phyloP scores from a whole-genome alignment of 2,797 vertebrate genomes.

The Artibeus lituratus region DNA sequence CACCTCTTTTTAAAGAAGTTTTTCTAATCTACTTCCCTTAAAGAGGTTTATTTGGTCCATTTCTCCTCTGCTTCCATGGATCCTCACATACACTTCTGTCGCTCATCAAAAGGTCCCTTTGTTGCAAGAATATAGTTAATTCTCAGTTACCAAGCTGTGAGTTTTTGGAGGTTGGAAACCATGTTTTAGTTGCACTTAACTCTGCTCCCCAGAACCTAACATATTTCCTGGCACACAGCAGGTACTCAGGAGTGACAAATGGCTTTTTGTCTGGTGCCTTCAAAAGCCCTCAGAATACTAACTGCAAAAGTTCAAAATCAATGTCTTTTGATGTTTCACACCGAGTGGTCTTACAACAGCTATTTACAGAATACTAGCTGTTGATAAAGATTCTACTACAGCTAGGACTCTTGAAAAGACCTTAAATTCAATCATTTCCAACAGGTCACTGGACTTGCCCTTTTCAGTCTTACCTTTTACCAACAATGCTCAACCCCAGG shows the following conservation, averaged over 20 bases:
- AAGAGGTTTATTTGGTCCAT: neutral
- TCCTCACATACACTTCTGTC: neutral
- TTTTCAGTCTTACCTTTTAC: slow-evolving; percentile 88
- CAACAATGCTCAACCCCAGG: slow-evolving; percentile 96
- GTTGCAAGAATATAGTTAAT: neutral
- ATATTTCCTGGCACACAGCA: neutral
- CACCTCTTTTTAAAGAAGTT: neutral
- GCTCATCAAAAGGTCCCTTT: neutral
- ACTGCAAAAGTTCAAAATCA: neutral
- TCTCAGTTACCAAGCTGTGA: neutral
- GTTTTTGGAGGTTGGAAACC: neutral
- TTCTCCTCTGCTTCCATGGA: neutral
- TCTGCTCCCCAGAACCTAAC: neutral
- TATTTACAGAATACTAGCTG: neutral
- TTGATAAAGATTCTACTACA: neutral
- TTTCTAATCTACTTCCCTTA: neutral
- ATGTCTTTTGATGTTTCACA: neutral
- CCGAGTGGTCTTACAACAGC: neutral
- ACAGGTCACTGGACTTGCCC: neutral
- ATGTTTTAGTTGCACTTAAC: neutral
- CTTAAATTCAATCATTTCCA: neutral
- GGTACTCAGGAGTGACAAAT: neutral
- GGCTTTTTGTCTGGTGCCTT: neutral
- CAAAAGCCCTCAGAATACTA: neutral
- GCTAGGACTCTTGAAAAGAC: neutral